A percentile compares a stretch with the other conserved stretches of the same genome.
phyloP scores from a whole-genome alignment of 2,797 vertebrate genomes.

The Coluber constrictor region DNA sequence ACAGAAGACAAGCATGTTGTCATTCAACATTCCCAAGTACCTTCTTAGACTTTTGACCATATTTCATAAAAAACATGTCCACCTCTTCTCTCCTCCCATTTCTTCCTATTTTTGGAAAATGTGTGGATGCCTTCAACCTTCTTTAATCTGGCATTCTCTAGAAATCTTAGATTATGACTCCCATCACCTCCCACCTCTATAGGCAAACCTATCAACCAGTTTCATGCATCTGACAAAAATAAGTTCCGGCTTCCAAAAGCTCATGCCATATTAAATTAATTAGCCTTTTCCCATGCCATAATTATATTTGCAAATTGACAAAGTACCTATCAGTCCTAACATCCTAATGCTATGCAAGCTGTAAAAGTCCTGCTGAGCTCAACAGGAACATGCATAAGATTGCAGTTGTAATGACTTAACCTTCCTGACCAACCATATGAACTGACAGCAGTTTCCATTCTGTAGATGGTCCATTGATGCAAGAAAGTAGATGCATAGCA shows the following conservation, averaged over 20 bases:
- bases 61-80: neutral
- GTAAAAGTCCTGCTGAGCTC: neutral
- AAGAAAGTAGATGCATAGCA: neutral
- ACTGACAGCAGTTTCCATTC: neutral
- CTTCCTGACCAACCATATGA: neutral
- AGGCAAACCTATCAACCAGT: neutral
- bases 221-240: neutral
- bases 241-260: neutral
- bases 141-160: neutral
- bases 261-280: neutral
- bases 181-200: neutral
- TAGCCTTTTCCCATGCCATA: neutral
- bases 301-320: neutral
- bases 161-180: neutral
- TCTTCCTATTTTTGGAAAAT: neutral
- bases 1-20: neutral
- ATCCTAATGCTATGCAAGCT: neutral
- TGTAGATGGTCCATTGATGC: neutral
- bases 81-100: neutral
- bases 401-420: neutral
- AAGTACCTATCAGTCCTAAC: neutral
- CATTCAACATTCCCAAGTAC: neutral
- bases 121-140: neutral
- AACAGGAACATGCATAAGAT: neutral
- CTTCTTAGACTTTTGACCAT: neutral